phyloP scores from a whole-genome alignment of 1,140 invertebrate species.

The Littorina saxatilis region DNA sequence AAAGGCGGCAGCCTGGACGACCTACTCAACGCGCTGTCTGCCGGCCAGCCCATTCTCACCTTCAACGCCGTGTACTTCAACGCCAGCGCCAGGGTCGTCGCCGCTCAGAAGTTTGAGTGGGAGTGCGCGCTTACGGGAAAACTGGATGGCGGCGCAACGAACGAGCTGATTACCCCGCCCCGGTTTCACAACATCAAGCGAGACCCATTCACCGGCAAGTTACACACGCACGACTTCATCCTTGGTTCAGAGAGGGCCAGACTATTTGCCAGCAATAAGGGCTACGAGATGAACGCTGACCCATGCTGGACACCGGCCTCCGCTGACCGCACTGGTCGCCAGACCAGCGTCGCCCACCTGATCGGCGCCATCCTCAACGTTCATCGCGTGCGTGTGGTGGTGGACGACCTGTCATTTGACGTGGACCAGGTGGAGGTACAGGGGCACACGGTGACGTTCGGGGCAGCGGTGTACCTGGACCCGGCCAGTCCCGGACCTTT shows the following conservation, averaged over 20 bases:
- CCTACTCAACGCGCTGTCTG: neutral
- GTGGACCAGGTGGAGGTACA: neutral
- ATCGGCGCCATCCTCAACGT: slow-evolving; percentile 5
- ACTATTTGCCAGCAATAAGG: neutral
- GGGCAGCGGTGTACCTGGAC: too few species aligned
- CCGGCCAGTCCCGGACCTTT: too few species aligned
- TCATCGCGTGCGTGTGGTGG: neutral
- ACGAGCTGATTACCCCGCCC: too few species aligned
- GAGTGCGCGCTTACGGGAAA: too few species aligned
- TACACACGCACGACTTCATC: neutral
- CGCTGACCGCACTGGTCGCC: neutral
- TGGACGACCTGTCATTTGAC: neutral
- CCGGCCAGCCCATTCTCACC: neutral
- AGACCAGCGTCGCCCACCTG: neutral
- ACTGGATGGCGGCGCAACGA: too few species aligned
- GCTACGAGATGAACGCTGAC: neutral
- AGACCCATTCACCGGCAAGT: too few species aligned
- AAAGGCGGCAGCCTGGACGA: neutral
- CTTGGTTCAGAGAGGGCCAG: neutral
- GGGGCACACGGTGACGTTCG: neutral
- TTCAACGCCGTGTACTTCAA: neutral
- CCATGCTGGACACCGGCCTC: neutral
- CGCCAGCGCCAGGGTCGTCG: neutral
- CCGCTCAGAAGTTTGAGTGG: neutral
- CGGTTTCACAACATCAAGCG: too few species aligned